Evolutionary conservation across 2,888 invertebrate species (phyloP).

Genomic region (Neoascia interrupta): DNA sequence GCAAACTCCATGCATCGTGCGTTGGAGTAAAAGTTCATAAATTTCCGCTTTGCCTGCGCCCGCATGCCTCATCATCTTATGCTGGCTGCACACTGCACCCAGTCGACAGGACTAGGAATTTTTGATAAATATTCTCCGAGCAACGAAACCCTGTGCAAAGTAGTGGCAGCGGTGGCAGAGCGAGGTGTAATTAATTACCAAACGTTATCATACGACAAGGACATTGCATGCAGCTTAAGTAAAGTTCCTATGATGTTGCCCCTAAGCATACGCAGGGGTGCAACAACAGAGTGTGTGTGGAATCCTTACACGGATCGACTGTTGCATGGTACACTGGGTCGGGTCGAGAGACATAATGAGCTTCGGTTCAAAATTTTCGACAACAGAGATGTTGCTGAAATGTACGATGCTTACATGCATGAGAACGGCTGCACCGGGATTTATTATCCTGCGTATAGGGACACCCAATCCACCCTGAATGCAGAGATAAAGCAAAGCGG

Average conservation of each 20-base stretch:
- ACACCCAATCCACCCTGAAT: too few relatives aligned
- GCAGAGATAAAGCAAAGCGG: constrained; percentile 38
- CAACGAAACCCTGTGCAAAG: constrained; percentile 39
- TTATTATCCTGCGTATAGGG: constrained; percentile 57
- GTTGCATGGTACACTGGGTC: neutral
- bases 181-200: constrained; percentile 65
- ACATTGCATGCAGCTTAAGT: constrained; percentile 58
- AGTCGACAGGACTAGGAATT: constrained; percentile 26
- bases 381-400: constrained; percentile 63
- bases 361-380: constrained; percentile 61
- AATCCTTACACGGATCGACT: neutral
- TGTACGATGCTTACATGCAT: constrained; percentile 56
- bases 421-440: constrained; percentile 50
- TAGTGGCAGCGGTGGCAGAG: constrained; percentile 16
- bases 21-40: constrained; percentile 57
- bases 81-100: neutral
- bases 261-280: neutral
- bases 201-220: constrained; percentile 66
- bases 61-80: constrained; percentile 33
- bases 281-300: constrained; percentile 8
- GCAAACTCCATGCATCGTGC: constrained; percentile 50
- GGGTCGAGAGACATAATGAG: constrained; percentile 53
- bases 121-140: constrained; percentile 59
- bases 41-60: constrained; percentile 29
- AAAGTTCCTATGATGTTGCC: constrained; percentile 41